Evolutionary conservation across 2,113 vertebrate genomes (phyloP), one percentile per base, ranked within the genome.

Genomic region (Plestiodon gilberti): DNA sequence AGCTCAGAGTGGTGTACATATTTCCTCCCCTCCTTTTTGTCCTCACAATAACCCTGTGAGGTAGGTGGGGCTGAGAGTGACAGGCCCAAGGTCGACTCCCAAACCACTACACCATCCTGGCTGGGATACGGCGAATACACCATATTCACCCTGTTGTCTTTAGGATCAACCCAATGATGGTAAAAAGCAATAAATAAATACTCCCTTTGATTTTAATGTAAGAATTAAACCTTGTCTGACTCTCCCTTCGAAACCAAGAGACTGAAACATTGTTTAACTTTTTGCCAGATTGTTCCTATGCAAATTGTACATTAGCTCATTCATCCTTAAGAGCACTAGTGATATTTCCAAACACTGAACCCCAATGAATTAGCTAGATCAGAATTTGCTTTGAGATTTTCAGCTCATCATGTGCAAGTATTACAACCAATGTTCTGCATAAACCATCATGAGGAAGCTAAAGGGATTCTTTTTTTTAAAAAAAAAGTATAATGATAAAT

Each of bases 331-430:
- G 55, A 57, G 17, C 40, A 11, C 38, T 38, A 30, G 35, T 65
- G 40, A 33, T n/a, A 30, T 8, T 22, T n/a, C 73, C 8, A 79
- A 17, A 70, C 6, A 70, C 57, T 14, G 20, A 28, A 55, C 52
- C 23, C n/a, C 65, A n/a, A 14, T 33, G 30, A 69, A 15, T 28
- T 14, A 30, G 65, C n/a, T 52, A 7, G 35, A n/a, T 70, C 18
- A 70, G 77, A 40, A 33, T 61, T 71, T 59, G 69, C 65, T 78
- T 61, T 71, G 52, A 20, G 48, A 86, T 71, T 86, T 79, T 61
- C 18, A 71, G 13, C 18, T 18, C 28, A 71, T 18, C 28, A 71
- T 3, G 13, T 28, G 4, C n/a, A 40, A 38, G 18, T 59, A 20
- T 59, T 30, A 35, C n/a, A 73, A 35, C 10, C 33, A 48, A 7